Percentiles rank a stretch among this genome's conserved stretches.
Conservation (phyloP, 2,888 invertebrate species). For the Leptopilina drosophilae region DNA sequence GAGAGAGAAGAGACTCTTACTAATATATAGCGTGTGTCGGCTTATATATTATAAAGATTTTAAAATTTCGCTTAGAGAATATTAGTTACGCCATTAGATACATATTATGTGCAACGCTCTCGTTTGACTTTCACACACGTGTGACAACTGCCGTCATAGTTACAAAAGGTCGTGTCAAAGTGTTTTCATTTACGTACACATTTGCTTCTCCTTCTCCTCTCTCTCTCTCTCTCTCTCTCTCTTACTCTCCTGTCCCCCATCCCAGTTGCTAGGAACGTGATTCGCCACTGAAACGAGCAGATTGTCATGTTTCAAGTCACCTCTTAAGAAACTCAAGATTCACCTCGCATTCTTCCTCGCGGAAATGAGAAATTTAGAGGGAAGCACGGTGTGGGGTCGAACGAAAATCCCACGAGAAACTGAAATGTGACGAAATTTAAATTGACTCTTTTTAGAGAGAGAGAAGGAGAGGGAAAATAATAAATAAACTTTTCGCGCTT, state of each 20-base stretch:
- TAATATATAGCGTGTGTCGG: background rate
- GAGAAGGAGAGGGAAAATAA: too few relatives aligned
- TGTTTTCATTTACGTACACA: slow-evolving; percentile 26
- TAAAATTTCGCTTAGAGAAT: slow-evolving; percentile 9
- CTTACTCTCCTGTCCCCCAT: too few relatives aligned
- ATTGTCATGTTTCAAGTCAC: slow-evolving; percentile 5
- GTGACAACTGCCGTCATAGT: background rate
- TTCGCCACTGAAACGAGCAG: slow-evolving; percentile 11
- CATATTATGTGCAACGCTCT: background rate
- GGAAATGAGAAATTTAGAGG: slow-evolving; percentile 15
- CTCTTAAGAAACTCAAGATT: slow-evolving; percentile 32
- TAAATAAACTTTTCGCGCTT: too few relatives aligned
- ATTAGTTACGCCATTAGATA: background rate
- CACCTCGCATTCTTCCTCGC: slow-evolving; percentile 19
- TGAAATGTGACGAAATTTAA: slow-evolving; percentile 53
- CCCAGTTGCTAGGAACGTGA: background rate
- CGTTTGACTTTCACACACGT: too few relatives aligned
- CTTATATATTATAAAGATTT: slow-evolving; percentile 8
- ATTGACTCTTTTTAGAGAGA: background rate
- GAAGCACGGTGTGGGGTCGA: background rate
- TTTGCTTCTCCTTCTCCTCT: background rate
- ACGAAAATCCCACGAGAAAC: slow-evolving; percentile 62
- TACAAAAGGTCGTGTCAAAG: slow-evolving; percentile 8
- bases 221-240: too few relatives aligned
- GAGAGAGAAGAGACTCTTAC: background rate